Percentiles rank a stretch among this genome's conserved stretches.
These are phyloP conservation scores for Theocolax elegans DNA, from an alignment of 1,140 invertebrate species.

Conservation along the genomic window DNA sequence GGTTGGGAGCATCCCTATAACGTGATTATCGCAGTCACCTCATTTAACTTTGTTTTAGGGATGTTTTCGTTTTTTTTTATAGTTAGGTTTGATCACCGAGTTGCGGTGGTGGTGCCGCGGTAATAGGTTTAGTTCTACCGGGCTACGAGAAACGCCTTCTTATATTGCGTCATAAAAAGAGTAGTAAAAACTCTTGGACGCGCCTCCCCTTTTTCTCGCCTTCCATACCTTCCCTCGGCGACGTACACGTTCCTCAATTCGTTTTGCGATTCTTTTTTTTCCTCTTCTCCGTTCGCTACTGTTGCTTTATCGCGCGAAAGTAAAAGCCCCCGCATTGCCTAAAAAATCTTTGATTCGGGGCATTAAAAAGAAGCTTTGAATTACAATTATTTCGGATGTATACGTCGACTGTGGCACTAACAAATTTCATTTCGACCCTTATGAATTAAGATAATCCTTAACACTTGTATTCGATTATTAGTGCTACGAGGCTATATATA, in stretches of 20 bases:
- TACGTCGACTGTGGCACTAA: not conserved
- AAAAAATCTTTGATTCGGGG: slow-evolving; percentile 22
- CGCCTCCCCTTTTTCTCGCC: not conserved
- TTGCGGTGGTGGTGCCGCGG: slow-evolving; percentile 46
- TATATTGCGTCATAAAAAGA: slow-evolving; percentile 57
- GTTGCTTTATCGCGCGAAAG: slow-evolving; percentile 37
- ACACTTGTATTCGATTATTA: not conserved
- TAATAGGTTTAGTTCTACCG: slow-evolving; percentile 55
- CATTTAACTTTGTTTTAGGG: slow-evolving; percentile 56
- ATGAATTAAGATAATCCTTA: not conserved
- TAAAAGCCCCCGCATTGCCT: slow-evolving; percentile 27
- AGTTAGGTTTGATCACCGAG: slow-evolving; percentile 52
- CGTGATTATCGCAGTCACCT: slow-evolving; percentile 52
- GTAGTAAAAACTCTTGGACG: slow-evolving; percentile 50
- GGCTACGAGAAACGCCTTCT: slow-evolving; percentile 45
- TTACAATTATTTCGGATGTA: not conserved
- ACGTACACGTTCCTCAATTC: slow-evolving; percentile 22
- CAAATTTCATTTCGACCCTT: slow-evolving; percentile 20
- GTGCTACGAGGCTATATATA: too few species aligned
- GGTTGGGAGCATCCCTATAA: too few species aligned
- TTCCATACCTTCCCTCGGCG: not conserved
- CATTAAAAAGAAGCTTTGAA: slow-evolving; percentile 31
- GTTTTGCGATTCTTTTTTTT: slow-evolving; percentile 27
- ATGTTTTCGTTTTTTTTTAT: slow-evolving; percentile 52
- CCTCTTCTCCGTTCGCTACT: not conserved